Conservation (phyloP, 2,888 invertebrate genomes). For the Oxystoma pomonae region DNA sequence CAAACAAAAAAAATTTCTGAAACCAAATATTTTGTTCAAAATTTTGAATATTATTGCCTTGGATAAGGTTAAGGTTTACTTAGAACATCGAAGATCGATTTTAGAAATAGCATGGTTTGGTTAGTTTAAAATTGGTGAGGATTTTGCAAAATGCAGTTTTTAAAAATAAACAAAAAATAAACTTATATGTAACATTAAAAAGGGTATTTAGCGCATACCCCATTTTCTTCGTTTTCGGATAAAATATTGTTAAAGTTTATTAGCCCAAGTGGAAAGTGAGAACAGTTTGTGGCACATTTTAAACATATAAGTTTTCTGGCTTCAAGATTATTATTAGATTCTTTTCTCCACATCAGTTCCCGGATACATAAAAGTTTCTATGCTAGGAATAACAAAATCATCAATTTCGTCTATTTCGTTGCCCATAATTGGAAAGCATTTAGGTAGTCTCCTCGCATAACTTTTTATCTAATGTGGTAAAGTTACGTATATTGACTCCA, state of each 20-base stretch:
- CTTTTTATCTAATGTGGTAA: slow-evolving; percentile 8
- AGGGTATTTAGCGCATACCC: neutral
- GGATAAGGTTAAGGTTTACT: no score
- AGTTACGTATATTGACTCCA: slow-evolving; percentile 7
- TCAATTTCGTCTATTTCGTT: neutral
- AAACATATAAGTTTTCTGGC: neutral
- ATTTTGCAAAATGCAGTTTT: no score
- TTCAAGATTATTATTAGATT: neutral
- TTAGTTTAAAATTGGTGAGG: no score
- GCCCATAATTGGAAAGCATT: neutral
- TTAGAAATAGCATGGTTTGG: no score
- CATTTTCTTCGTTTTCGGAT: neutral
- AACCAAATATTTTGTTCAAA: no score
- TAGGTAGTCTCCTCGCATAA: slow-evolving; percentile 7
- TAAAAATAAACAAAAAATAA: no score
- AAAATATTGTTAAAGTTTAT: neutral
- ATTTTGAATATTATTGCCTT: no score
- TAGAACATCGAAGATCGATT: no score
- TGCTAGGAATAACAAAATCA: neutral
- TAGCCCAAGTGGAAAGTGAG: neutral
- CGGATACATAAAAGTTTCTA: neutral
- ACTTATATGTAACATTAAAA: neutral
- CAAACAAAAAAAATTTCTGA: no score
- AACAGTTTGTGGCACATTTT: neutral
- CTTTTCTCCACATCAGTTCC: neutral